Conservation (phyloP, 2,797 vertebrate genomes). For the Phyllotis vaccarum region DNA sequence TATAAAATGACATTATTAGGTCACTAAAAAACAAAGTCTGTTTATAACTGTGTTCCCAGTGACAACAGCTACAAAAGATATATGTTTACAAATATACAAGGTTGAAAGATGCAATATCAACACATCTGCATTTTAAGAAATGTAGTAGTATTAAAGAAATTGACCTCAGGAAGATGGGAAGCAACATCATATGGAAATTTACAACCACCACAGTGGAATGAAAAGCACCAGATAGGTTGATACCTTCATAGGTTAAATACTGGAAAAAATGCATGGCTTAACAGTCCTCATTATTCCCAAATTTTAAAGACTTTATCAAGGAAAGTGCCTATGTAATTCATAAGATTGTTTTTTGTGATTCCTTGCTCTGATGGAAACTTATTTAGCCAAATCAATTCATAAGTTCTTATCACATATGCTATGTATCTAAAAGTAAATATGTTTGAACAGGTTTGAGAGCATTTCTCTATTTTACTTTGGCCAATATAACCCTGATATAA, state of each 20-base stretch:
- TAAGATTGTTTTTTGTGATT: background rate
- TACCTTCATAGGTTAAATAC: background rate
- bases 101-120: background rate
- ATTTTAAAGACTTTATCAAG: slow-evolving; percentile 27
- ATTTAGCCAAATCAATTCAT: background rate
- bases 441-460: background rate
- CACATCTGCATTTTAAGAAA: background rate
- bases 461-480: background rate
- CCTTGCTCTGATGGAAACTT: background rate
- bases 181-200: background rate
- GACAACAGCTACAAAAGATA: background rate
- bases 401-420: background rate
- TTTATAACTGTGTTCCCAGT: background rate
- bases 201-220: background rate
- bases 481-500: background rate
- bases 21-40: background rate
- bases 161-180: background rate
- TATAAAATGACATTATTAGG: background rate
- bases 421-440: background rate
- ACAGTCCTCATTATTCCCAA: background rate
- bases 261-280: background rate
- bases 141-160: background rate
- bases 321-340: background rate
- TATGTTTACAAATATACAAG: background rate
- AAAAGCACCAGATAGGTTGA: background rate